A percentile compares a stretch with the other conserved stretches of the same genome.
Conservation (phyloP, 2,113 vertebrate species). For the Nothobranchius furzeri region DNA sequence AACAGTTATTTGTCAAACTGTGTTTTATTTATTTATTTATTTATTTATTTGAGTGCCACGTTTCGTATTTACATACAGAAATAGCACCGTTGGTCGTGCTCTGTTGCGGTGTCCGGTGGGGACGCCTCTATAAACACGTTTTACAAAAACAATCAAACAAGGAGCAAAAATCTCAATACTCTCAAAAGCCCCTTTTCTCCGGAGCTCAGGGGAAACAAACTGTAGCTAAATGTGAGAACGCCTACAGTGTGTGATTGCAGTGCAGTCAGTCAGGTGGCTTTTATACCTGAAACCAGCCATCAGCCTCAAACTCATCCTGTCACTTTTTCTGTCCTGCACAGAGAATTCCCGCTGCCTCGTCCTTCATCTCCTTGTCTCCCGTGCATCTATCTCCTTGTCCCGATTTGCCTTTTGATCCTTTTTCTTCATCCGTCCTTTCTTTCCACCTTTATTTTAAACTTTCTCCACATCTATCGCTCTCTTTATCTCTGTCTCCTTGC, state of each 20-base stretch:
- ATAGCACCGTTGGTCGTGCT: neutral
- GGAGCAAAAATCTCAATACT: conserved; percentile 12
- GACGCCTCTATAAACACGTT: neutral
- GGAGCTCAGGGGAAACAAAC: conserved; percentile 8
- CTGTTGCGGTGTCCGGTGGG: neutral
- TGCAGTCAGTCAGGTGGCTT: conserved; percentile 20
- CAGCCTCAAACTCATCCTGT: conserved; percentile 16
- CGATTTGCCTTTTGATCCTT: conserved; percentile 27
- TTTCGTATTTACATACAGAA: neutral
- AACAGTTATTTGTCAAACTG: neutral
- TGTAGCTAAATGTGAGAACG: conserved; percentile 27
- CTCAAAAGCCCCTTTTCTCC: conserved; percentile 1
- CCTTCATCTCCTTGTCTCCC: conserved; percentile 7
- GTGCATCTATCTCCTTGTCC: conserved; percentile 11
- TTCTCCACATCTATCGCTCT: conserved; percentile 41
- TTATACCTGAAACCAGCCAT: conserved; percentile 40
- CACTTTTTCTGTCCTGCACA: conserved; percentile 14
- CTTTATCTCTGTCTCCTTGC: conserved; percentile 51
- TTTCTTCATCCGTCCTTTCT: conserved; percentile 24
- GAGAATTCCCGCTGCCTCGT: conserved; percentile 22
- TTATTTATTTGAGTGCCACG: neutral
- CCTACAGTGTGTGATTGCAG: conserved; percentile 26
- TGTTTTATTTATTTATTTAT: no score
- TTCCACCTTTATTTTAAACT: conserved; percentile 37
- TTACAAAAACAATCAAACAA: neutral